Percentiles rank a stretch among this genome's conserved stretches.
Conservation (phyloP, 1,140 invertebrate species). For the Ganaspis sp. region DNA sequence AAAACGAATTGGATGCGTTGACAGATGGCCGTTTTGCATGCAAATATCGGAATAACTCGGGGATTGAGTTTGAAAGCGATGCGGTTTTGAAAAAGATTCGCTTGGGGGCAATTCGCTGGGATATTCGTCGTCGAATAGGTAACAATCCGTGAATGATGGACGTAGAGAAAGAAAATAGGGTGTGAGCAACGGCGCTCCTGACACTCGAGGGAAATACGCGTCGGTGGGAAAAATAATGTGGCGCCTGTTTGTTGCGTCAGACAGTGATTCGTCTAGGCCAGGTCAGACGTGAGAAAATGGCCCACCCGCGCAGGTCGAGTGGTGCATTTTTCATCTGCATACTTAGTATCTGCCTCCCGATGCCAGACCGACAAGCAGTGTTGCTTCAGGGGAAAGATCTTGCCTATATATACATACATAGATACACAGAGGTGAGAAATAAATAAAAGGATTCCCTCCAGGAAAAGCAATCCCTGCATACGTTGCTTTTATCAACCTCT, state of each 20-base stretch:
- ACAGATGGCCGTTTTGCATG: neutral
- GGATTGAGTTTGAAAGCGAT: slow-evolving; percentile 1
- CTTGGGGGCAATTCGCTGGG: slow-evolving; percentile 1
- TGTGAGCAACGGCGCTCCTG: neutral
- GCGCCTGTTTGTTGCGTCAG: slow-evolving; percentile 42
- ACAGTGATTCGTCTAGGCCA: slow-evolving; percentile 42
- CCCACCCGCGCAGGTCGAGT: slow-evolving; percentile 24
- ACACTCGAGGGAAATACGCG: slow-evolving; percentile 28
- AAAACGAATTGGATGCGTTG: neutral
- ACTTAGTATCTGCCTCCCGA: slow-evolving; percentile 33
- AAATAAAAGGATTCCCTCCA: slow-evolving; percentile 22
- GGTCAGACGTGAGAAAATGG: slow-evolving; percentile 43
- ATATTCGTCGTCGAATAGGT: slow-evolving; percentile 20
- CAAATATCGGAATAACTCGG: neutral
- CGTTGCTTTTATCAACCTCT: slow-evolving; percentile 19
- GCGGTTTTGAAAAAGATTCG: slow-evolving; percentile 20
- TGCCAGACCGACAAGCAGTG: slow-evolving; percentile 21
- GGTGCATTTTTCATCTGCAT: slow-evolving; percentile 46
- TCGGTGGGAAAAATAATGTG: slow-evolving; percentile 34
- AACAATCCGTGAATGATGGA: slow-evolving; percentile 1
- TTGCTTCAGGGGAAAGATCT: slow-evolving; percentile 7
- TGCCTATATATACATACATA: neutral
- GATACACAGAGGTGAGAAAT: slow-evolving; percentile 16
- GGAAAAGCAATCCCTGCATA: slow-evolving; percentile 24
- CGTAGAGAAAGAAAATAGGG: slow-evolving; percentile 11